Conservation (phyloP, 2,113 vertebrate species). For the Eurypyga helias region DNA sequence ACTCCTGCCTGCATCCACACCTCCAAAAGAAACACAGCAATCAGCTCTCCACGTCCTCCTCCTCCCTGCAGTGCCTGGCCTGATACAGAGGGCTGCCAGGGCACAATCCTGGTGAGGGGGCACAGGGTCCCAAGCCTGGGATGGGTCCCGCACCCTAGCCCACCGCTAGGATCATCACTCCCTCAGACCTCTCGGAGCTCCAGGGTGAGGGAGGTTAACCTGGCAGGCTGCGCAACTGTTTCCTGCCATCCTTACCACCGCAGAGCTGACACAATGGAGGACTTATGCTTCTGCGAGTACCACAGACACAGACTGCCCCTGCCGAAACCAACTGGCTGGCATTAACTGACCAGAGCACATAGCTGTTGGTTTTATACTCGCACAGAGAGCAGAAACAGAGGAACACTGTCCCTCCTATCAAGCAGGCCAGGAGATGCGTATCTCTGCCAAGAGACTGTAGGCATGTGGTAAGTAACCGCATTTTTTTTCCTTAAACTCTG, state of each 20-base stretch:
- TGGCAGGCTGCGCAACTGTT: fast-evolving
- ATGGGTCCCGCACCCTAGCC: background rate
- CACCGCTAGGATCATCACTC: fast-evolving
- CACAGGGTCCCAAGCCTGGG: background rate
- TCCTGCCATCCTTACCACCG: fast-evolving
- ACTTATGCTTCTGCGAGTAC: background rate
- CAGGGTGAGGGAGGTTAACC: background rate
- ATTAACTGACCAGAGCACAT: background rate
- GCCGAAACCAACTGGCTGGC: fast-evolving
- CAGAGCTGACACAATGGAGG: background rate
- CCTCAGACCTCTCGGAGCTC: background rate
- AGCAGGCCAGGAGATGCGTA: background rate
- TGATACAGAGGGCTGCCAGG: background rate
- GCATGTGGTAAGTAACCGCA: background rate
- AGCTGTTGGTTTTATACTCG: background rate
- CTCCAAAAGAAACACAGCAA: background rate
- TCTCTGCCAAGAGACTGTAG: background rate
- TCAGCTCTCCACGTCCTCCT: background rate
- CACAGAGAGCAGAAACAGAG: background rate
- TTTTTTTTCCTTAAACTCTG: background rate
- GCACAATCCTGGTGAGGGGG: fast-evolving
- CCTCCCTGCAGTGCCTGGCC: background rate
- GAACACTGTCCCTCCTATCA: background rate
- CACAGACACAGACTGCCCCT: fast-evolving
- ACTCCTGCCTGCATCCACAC: background rate